Conservation (phyloP, 2,888 invertebrate species). For the Cryptus viduatorius region DNA sequence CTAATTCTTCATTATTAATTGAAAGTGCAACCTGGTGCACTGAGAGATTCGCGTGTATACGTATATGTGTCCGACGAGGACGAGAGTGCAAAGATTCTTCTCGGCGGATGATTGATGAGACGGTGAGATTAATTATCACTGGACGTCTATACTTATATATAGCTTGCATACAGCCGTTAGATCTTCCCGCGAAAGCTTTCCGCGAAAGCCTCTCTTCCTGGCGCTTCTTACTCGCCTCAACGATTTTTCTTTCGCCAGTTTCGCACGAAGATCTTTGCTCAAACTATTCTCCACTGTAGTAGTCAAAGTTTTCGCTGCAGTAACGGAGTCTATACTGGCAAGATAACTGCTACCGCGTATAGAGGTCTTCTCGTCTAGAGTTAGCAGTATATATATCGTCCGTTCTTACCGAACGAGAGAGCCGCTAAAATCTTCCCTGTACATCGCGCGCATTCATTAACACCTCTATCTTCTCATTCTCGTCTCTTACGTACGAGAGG, state of each 20-base stretch:
- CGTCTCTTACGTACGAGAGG: conserved; percentile 41
- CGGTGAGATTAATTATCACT: conserved; percentile 59
- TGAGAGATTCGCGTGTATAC: background rate
- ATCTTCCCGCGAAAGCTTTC: conserved; percentile 39
- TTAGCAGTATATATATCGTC: conserved; percentile 1
- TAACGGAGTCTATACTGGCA: background rate
- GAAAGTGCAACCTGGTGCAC: conserved; percentile 29
- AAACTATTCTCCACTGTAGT: conserved; percentile 49
- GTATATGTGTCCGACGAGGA: background rate
- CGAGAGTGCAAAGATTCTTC: conserved; percentile 48
- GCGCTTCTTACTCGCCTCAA: background rate
- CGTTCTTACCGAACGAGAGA: conserved; percentile 10
- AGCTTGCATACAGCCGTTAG: conserved; percentile 12
- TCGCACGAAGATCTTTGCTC: conserved; percentile 39
- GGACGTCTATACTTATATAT: conserved; percentile 10
- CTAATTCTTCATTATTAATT: conserved; percentile 47
- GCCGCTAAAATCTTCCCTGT: conserved; percentile 37
- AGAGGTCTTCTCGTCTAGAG: background rate
- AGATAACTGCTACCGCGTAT: background rate
- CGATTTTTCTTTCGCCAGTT: conserved; percentile 58
- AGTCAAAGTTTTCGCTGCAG: conserved; percentile 48
- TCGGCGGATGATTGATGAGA: conserved; percentile 60
- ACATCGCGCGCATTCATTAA: conserved; percentile 53
- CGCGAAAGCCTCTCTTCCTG: conserved; percentile 12
- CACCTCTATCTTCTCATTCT: conserved; percentile 27